These are phyloP conservation scores for Drosophila pallidifrons DNA, from an alignment of 1,140 invertebrate species.

Conservation along the genomic window DNA sequence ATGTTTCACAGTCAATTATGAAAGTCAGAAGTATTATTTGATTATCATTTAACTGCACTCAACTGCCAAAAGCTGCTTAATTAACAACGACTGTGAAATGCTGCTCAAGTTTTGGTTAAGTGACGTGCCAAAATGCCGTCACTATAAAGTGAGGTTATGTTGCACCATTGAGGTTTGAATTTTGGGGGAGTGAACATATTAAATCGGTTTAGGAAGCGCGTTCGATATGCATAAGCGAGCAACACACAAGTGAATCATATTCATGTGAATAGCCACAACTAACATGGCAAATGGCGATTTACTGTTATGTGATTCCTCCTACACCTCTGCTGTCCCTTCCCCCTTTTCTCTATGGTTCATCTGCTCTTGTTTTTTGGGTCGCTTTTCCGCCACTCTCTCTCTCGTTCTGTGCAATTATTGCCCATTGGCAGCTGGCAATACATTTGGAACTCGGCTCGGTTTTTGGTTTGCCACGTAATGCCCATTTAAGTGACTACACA, in stretches of 20 bases:
- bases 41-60: too few species aligned
- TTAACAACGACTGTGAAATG: too few species aligned
- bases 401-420: conserved; percentile 61
- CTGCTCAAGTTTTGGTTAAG: too few species aligned
- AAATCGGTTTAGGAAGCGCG: not conserved
- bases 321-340: not conserved
- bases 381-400: not conserved
- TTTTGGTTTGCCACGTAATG: conserved; percentile 64
- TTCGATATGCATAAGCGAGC: conserved; percentile 5
- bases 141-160: too few species aligned
- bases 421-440: conserved; percentile 65
- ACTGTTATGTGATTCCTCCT: conserved; percentile 24
- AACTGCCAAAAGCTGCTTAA: too few species aligned
- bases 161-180: too few species aligned
- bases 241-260: conserved; percentile 28
- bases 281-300: conserved; percentile 37
- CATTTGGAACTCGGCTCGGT: conserved; percentile 43
- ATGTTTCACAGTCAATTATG: not conserved
- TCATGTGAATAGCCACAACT: conserved; percentile 30
- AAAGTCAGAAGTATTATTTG: too few species aligned
- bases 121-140: too few species aligned
- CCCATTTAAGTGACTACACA: conserved; percentile 66
- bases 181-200: not conserved
- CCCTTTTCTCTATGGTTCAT: not conserved
- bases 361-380: not conserved